Percentiles rank a stretch among this genome's conserved stretches.
These are phyloP conservation scores for Apolygus lucorum DNA, from an alignment of 1,140 invertebrate genomes.

Conservation along the genomic window DNA sequence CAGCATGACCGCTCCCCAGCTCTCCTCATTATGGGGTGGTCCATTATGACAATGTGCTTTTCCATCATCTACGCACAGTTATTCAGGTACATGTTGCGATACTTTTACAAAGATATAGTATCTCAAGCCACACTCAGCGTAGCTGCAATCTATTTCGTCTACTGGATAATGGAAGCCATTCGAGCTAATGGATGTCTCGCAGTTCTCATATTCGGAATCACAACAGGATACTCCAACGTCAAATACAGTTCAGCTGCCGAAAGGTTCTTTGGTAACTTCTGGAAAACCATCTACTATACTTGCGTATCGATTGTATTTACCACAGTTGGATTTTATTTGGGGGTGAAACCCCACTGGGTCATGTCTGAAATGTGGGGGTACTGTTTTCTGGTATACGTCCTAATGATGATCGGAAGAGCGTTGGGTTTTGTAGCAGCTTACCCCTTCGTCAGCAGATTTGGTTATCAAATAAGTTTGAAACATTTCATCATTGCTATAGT, in stretches of 20 bases:
- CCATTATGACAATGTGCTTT: neutral
- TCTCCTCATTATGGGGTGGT: neutral
- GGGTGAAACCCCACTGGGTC: neutral
- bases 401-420: neutral
- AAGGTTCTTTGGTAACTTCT: neutral
- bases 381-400: neutral
- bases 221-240: neutral
- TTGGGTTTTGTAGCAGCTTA: neutral
- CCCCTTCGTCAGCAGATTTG: neutral
- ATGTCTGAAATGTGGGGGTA: neutral
- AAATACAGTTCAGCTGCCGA: conserved; percentile 8
- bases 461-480: neutral
- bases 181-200: neutral
- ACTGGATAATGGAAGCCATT: neutral
- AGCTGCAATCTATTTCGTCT: neutral
- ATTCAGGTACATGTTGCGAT: neutral
- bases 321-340: neutral
- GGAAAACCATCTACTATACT: neutral
- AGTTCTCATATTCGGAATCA: neutral
- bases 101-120: conserved; percentile 2
- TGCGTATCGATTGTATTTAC: neutral
- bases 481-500: neutral
- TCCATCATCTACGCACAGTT: neutral
- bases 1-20: neutral
- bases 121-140: neutral